A percentile compares a stretch with the other conserved stretches of the same genome.
Conservation (phyloP, 2,797 vertebrate genomes). For the Hozukius guyotensis region DNA sequence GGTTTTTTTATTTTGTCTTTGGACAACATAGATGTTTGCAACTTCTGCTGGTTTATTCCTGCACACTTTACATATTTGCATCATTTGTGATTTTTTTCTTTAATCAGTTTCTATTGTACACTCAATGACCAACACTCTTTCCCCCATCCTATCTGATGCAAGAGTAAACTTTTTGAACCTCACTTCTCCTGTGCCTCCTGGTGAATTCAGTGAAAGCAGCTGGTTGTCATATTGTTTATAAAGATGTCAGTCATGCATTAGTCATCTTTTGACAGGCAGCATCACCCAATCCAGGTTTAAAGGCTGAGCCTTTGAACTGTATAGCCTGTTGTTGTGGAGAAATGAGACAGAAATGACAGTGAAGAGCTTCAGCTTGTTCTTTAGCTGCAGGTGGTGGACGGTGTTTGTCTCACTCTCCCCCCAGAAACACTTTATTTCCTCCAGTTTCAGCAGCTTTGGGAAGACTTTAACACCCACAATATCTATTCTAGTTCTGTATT, state of each 20-base stretch:
- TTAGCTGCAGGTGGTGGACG: conserved; percentile 50
- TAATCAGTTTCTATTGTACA: background rate
- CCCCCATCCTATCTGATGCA: background rate
- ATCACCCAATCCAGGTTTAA: conserved; percentile 54
- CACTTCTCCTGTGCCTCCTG: background rate
- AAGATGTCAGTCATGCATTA: conserved; percentile 56
- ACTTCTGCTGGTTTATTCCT: background rate
- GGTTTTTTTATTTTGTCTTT: background rate
- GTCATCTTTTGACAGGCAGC: conserved; percentile 63
- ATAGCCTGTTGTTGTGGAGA: conserved; percentile 49
- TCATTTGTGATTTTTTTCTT: background rate
- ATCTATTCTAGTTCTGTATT: background rate
- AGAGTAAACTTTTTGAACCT: background rate
- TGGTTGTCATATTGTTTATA: conserved; percentile 62
- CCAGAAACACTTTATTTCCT: background rate
- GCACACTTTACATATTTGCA: background rate
- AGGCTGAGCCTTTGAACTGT: conserved; percentile 61
- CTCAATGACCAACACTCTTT: background rate
- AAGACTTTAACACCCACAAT: background rate
- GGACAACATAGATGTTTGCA: background rate
- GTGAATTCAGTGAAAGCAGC: conserved; percentile 16
- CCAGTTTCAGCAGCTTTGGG: background rate
- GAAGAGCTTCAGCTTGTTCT: conserved; percentile 22
- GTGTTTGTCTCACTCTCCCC: background rate
- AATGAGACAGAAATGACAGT: conserved; percentile 51